Base-by-base conservation (phyloP, 2,888 invertebrate genomes). In the Azorinus chamasolen region DNA sequence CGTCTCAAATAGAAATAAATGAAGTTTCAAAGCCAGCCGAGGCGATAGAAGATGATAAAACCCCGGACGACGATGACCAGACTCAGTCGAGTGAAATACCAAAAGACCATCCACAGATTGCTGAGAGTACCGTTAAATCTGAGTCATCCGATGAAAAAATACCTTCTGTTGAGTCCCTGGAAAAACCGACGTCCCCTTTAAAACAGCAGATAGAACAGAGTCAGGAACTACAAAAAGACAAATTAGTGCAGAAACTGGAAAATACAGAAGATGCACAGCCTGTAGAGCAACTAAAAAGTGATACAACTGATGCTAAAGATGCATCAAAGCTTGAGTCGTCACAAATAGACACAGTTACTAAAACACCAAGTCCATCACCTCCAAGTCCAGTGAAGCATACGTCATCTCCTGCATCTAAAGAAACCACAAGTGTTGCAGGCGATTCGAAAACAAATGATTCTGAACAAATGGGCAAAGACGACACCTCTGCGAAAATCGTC, bases 211-310 rank as follows among this genome's bases (percentile, higher is more conserved):
- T 59, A 51, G 68, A 27, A 51, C 39, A 41, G 27, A 41, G 5
- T 41, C 50, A 14, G 24, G 41, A 51, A n/a, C 6, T 4, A 10
- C 18, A 51, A 63, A 63, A 63, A 55, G 55, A 55, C 64, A 54
- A 58, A 24, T 53, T 53, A 39, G 22, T 22, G 20, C 58, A 27
- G 68, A 57, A 20, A 32, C 37, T 16, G 27, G 63, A 54, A 55
- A 57, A 51, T 63, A 68, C 45, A 70, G 65, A 50, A 27, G 70
- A 65, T 76, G 76, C 20, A 55, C 69, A 76, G 70, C 70, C 18
- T 76, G 76, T 55, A 24, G 70, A 61, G 61, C 61, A 55, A 69
- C 41, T 20, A 63, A 54, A 27, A 50, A 68, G 53, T 74, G 55
- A 57, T n/a, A 20, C 5, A 25, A 14, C 32, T 4, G 32, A 32